Base-by-base conservation (phyloP, 1,140 invertebrate genomes). In the Battus philenor region DNA sequence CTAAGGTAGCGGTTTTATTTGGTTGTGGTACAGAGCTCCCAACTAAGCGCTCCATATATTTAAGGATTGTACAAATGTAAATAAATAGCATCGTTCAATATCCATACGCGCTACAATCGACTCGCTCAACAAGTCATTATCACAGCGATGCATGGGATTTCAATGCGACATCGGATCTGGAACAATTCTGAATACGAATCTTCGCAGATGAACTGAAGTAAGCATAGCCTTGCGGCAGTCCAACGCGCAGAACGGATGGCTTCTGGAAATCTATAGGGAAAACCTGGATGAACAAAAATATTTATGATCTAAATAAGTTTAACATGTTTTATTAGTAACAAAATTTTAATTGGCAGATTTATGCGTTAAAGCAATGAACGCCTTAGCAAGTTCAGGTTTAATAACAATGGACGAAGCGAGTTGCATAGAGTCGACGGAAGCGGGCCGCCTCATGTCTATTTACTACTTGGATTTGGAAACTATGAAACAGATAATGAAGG, bases 401-500 rank as follows among this genome's bases (percentile, higher is more conserved):
- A 89, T 93, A 9, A 75, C 75, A 2, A 89, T 91, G 86, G 73
- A 82, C 8, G 87, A 88, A 32, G 86, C 81, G 1, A 83, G 88
- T 50, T 86, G 87, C 49, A 83, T 92, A 6, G 71, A 84, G 44
- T 83, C 90, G 0, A 92, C 90, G 1, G 82, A 87, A 18, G 78
- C 86, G 2, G 91, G 92, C 0, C 74, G 78, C 18, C 81, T 93
- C 6, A 92, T 93, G 91, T 90, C 91, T 1, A 65, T 88, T 5
- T 90, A 90, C 58, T 92, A 90, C 54, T 76, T 93, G 38, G 87
- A 89, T 18, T 89, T 91, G 65, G 88, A 89, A 47, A 93, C 91
- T 4, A 92, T 93, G 90, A 90, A 90, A 51, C 66, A 76, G 11
- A 90, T 91, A 50, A 81, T 86, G 69, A 79, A 88, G 72, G 87